Base-by-base conservation (phyloP, 2,113 vertebrate species). In the Onychorhynchus coronatus region DNA sequence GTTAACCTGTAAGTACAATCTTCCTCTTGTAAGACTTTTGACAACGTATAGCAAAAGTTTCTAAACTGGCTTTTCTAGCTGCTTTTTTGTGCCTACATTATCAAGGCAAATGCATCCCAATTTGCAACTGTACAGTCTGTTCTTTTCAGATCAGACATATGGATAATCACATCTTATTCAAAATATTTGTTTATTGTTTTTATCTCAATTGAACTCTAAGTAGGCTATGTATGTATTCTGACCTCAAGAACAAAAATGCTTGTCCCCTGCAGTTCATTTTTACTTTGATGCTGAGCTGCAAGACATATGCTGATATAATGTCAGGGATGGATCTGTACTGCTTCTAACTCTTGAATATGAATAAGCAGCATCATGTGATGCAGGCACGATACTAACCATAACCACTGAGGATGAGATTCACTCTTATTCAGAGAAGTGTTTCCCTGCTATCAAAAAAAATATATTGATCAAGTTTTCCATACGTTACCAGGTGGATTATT, bases 111-210 rank as follows among this genome's bases (percentile, higher is more conserved):
- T 14, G 28, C 71, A 93, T 84, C 74, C 92, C 47, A 70, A 9
- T 72, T 95, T 96, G 53, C 55, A 87, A 61, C 1, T 7, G 28
- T 66, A 23, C 71, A 93, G 76, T 42, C 89, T 85, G 70, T 55
- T 92, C 49, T 68, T 93, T 94, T 95, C 88, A 95, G 68, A 86
- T 74, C 67, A 96, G 86, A 92, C n/a, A 12, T 52, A 89, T 92
- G 50, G 46, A 67, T 89, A 95, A 92, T 39, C 52, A 42, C 12
- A 92, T 49, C 35, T 75, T 63, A 63, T 90, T 96, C 93, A 93
- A 92, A 95, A 62, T 76, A 73, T 21, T 49, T 86, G 21, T 62
- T 97, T 85, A 39, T 92, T 6, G 7, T 74, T 95, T 61, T 47
- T 94, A 41, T 75, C 67, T 94, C 33, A 28, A 25, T 92, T 86